A percentile compares a stretch with the other conserved stretches of the same genome.
phyloP scores from a whole-genome alignment of 2,888 invertebrate genomes.

The Uloborus plumipes region DNA sequence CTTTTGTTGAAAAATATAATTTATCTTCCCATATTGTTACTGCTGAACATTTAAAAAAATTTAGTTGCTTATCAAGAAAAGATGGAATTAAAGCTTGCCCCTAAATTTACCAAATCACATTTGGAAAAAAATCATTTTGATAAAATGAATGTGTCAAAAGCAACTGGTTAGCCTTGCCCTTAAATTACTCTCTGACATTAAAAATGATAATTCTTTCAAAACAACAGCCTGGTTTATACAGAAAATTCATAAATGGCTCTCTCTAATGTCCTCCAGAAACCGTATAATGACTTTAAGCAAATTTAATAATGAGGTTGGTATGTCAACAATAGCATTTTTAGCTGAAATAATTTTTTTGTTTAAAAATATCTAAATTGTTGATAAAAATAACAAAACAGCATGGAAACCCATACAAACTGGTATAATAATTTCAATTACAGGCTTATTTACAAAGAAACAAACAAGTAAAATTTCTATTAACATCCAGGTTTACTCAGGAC shows the following conservation, averaged over 20 bases:
- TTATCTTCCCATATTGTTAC: neutral
- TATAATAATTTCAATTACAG: constrained; percentile 7
- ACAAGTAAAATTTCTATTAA: neutral
- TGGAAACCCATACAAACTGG: constrained; percentile 25
- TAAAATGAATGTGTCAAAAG: constrained; percentile 21
- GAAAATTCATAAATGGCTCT: neutral
- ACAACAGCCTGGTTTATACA: constrained; percentile 20
- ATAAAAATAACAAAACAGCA: neutral
- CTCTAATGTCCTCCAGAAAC: constrained; percentile 18
- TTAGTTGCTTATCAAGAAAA: neutral
- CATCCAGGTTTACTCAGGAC: constrained; percentile 2
- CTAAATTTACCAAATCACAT: neutral
- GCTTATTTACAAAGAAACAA: neutral
- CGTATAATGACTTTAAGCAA: constrained; percentile 5
- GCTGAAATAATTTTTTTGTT: constrained; percentile 10
- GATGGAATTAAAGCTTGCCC: neutral
- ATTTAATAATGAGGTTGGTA: constrained; percentile 4
- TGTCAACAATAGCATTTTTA: neutral
- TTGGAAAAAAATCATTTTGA: neutral
- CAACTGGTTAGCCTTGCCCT: too few relatives aligned
- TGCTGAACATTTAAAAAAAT: neutral
- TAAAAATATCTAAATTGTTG: constrained; percentile 3
- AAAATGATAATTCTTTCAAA: neutral
- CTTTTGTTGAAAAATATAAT: too few relatives aligned
- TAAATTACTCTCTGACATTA: too few relatives aligned